Conservation (phyloP, 2,113 vertebrate species). For the Boleophthalmus pectinirostris region DNA sequence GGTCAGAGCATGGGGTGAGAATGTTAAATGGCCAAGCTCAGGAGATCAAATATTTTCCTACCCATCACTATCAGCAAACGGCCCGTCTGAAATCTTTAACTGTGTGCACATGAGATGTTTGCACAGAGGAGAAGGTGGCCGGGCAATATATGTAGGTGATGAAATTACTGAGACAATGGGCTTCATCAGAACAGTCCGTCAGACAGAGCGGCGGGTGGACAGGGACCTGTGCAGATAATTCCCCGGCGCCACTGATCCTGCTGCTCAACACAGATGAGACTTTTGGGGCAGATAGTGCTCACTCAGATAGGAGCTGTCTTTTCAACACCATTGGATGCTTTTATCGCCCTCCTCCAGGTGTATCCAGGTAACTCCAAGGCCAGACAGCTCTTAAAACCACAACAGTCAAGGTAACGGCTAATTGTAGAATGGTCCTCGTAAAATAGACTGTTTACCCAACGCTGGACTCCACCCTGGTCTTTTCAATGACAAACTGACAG, state of each 20-base stretch:
- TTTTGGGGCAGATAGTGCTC: slow-evolving; percentile 20
- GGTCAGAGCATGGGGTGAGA: slow-evolving; percentile 73
- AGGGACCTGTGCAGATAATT: slow-evolving; percentile 21
- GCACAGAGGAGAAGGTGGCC: slow-evolving; percentile 3
- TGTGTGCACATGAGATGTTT: slow-evolving; percentile 6
- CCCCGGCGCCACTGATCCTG: slow-evolving; percentile 40
- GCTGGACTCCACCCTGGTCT: slow-evolving; percentile 47
- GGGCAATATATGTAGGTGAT: slow-evolving; percentile 38
- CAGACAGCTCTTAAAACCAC: slow-evolving; percentile 78
- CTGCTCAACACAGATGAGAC: slow-evolving; percentile 50
- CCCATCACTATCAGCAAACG: slow-evolving; percentile 71
- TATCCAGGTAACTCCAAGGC: slow-evolving; percentile 87
- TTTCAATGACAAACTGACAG: slow-evolving; percentile 28
- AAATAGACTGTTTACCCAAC: slow-evolving; percentile 76
- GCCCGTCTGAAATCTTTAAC: slow-evolving; percentile 57
- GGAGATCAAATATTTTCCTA: slow-evolving; percentile 79
- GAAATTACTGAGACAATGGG: slow-evolving; percentile 31
- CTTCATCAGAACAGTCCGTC: slow-evolving; percentile 40
- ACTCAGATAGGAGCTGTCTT: slow-evolving; percentile 48
- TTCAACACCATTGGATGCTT: slow-evolving; percentile 58
- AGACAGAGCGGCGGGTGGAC: slow-evolving; percentile 16
- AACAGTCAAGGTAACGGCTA: slow-evolving; percentile 83
- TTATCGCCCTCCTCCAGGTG: slow-evolving; percentile 80
- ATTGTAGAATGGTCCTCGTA: slow-evolving; percentile 77
- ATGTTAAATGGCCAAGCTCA: slow-evolving; percentile 70